A percentile compares a stretch with the other conserved stretches of the same genome.
Conservation (phyloP, 1,140 invertebrate species). For the Drosophila pectinifera region DNA sequence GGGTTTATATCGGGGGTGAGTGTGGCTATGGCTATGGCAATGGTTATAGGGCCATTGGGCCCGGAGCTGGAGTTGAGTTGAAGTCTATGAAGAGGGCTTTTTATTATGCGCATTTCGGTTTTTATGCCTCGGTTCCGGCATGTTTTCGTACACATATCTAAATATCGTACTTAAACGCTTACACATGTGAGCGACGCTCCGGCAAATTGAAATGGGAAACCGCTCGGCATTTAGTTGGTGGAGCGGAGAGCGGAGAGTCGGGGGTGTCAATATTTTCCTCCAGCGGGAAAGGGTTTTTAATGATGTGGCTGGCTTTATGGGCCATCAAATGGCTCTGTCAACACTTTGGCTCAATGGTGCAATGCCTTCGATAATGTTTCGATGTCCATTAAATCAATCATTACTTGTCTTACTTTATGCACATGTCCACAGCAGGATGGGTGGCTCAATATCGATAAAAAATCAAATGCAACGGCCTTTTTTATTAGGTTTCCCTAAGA, state of each 20-base stretch:
- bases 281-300: slow-evolving; percentile 62
- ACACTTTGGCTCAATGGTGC: slow-evolving; percentile 57
- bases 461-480: slow-evolving; percentile 1
- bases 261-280: slow-evolving; percentile 44
- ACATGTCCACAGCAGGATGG: slow-evolving; percentile 23
- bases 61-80: slow-evolving; percentile 27
- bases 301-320: slow-evolving; percentile 75
- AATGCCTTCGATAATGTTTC: slow-evolving; percentile 72
- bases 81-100: slow-evolving; percentile 77
- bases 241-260: not conserved
- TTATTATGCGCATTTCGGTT: slow-evolving; percentile 80
- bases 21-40: slow-evolving; percentile 6
- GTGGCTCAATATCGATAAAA: slow-evolving; percentile 13
- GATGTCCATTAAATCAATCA: slow-evolving; percentile 77
- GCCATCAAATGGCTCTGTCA: slow-evolving; percentile 70
- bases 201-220: slow-evolving; percentile 34
- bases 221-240: slow-evolving; percentile 37
- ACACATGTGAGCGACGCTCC: slow-evolving; percentile 58
- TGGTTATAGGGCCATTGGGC: slow-evolving; percentile 35
- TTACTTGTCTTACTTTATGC: slow-evolving; percentile 51
- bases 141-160: slow-evolving; percentile 80
- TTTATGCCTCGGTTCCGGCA: slow-evolving; percentile 80
- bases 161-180: slow-evolving; percentile 81
- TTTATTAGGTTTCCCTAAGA: not conserved
- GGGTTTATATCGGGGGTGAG: slow-evolving; percentile 26